Conservation (phyloP, 2,113 vertebrate species). For the Leptocoma aspasia region DNA sequence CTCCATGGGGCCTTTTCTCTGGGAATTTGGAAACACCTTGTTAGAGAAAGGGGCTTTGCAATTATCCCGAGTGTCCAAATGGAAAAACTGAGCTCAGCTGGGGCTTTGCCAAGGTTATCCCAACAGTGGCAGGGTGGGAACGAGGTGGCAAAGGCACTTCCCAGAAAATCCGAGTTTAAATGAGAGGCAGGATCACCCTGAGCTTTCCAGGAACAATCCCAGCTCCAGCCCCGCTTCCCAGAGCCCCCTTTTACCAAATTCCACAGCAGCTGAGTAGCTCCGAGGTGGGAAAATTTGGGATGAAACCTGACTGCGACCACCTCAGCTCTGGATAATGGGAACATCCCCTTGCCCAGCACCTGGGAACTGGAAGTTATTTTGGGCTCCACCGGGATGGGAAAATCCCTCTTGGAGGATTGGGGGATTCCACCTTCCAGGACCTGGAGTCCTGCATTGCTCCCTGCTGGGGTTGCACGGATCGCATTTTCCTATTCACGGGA, state of each 20-base stretch:
- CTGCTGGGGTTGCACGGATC: background rate
- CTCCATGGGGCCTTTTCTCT: background rate
- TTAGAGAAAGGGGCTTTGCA: background rate
- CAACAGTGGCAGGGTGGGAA: background rate
- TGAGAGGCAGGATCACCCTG: background rate
- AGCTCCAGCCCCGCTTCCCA: background rate
- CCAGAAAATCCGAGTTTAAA: background rate
- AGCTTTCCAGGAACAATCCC: background rate
- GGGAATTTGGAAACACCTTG: background rate
- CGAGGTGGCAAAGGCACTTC: background rate
- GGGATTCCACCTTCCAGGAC: background rate
- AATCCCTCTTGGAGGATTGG: background rate
- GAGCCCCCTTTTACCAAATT: background rate
- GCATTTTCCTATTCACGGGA: accelerated
- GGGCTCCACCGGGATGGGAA: background rate
- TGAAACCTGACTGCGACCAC: background rate
- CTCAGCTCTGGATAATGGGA: background rate
- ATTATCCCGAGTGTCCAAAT: background rate
- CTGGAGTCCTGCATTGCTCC: accelerated
- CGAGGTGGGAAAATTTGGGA: background rate
- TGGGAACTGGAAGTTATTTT: background rate
- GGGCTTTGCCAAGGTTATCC: background rate
- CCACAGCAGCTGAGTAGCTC: background rate
- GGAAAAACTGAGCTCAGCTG: background rate
- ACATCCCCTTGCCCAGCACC: background rate